Evolutionary conservation across 2,113 vertebrate genomes (phyloP).

Genomic region (Sphyrna mokarran): DNA sequence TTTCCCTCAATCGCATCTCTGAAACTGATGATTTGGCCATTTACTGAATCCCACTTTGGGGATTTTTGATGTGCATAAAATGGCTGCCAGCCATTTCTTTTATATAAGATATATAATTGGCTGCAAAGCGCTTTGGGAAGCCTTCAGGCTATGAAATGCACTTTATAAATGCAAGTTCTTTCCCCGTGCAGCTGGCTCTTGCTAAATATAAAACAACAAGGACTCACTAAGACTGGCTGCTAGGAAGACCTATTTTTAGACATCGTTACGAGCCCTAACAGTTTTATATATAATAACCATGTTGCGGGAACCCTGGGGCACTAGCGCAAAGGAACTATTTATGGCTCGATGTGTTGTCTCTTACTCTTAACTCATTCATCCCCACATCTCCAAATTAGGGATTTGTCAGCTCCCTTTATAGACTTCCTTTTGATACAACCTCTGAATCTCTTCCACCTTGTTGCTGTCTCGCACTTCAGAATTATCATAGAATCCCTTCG

Average conservation of each 20-base stretch:
- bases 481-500: too few species aligned
- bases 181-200: neutral
- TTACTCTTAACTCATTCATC: neutral
- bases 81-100: neutral
- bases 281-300: neutral
- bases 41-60: neutral
- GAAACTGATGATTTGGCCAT: neutral
- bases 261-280: neutral
- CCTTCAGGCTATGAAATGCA: neutral
- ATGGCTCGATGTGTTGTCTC: neutral
- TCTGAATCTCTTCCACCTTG: neutral
- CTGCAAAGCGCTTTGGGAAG: neutral
- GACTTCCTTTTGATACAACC: neutral
- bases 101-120: neutral
- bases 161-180: neutral
- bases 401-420: neutral
- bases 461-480: neutral
- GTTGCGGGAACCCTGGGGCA: neutral
- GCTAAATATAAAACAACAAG: neutral
- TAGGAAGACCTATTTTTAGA: neutral
- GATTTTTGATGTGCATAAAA: neutral
- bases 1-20: neutral
- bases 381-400: neutral
- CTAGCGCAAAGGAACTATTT: neutral
- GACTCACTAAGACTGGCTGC: neutral